These are phyloP conservation scores for Trimorus sp. DNA, from an alignment of 2,888 invertebrate genomes.

Conservation along the genomic window DNA sequence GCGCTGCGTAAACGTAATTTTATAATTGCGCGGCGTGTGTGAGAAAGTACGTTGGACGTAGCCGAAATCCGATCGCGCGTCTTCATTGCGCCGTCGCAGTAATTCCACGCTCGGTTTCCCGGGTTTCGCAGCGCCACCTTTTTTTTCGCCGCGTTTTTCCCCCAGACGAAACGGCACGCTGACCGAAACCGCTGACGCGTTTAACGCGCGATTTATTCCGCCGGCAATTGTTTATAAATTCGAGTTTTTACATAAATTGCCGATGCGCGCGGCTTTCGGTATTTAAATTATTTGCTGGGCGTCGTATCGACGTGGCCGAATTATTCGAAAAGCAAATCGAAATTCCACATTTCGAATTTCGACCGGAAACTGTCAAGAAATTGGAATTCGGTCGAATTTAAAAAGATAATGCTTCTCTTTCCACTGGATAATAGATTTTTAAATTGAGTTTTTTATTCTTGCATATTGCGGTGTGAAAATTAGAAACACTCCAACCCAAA, in stretches of 20 bases:
- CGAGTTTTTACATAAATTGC: background rate
- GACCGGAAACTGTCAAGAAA: too few relatives aligned
- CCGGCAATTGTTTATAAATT: conserved; percentile 26
- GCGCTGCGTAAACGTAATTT: conserved; percentile 46
- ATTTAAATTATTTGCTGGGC: too few relatives aligned
- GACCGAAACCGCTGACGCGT: conserved; percentile 39
- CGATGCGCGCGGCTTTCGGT: too few relatives aligned
- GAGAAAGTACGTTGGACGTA: conserved; percentile 28
- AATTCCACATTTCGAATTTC: too few relatives aligned
- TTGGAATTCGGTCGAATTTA: too few relatives aligned
- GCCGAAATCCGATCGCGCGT: conserved; percentile 1
- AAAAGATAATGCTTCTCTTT: too few relatives aligned
- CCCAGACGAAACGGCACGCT: conserved; percentile 9
- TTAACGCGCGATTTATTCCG: conserved; percentile 15
- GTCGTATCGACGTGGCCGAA: too few relatives aligned
- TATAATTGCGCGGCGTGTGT: conserved; percentile 37
- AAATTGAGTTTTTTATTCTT: too few relatives aligned
- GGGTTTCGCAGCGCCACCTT: conserved; percentile 23
- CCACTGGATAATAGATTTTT: too few relatives aligned
- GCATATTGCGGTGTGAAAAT: conserved; percentile 10
- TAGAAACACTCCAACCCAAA: too few relatives aligned
- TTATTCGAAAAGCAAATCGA: too few relatives aligned
- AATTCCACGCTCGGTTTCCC: conserved; percentile 27
- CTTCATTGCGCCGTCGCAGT: conserved; percentile 32
- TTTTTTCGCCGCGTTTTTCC: conserved; percentile 4